These are phyloP conservation scores for Fopius arisanus DNA, from an alignment of 1,140 invertebrate species.

Conservation along the genomic window DNA sequence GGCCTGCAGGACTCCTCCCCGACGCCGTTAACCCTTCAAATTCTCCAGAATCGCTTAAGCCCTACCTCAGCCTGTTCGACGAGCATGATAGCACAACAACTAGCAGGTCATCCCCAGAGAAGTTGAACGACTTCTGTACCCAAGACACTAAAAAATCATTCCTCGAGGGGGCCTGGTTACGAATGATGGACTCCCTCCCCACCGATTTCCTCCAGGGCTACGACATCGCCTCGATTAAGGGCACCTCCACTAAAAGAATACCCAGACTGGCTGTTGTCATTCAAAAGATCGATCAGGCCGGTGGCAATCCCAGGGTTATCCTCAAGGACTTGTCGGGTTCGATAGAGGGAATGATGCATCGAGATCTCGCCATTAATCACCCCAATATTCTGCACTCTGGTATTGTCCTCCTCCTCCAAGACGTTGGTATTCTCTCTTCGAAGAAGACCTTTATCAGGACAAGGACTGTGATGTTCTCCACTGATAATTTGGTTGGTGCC, in stretches of 20 bases:
- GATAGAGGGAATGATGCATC: conserved; percentile 55
- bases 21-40: conserved; percentile 36
- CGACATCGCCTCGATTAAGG: conserved; percentile 51
- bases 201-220: conserved; percentile 45
- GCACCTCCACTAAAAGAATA: conserved; percentile 43
- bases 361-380: conserved; percentile 49
- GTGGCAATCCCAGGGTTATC: conserved; percentile 53
- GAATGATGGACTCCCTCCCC: conserved; percentile 55
- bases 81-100: conserved; percentile 19
- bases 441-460: conserved; percentile 39
- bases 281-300: conserved; percentile 50
- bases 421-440: conserved; percentile 41
- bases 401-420: conserved; percentile 48
- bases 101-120: neutral
- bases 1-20: conserved; percentile 58
- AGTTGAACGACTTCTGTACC: conserved; percentile 48
- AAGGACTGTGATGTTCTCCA: conserved; percentile 49
- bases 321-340: conserved; percentile 55
- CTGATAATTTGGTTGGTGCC: conserved; percentile 49
- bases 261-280: conserved; percentile 54
- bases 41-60: conserved; percentile 14
- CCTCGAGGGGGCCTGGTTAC: conserved; percentile 55
- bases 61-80: conserved; percentile 19
- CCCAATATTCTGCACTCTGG: conserved; percentile 52
- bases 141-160: conserved; percentile 57